phyloP scores from a whole-genome alignment of 2,797 vertebrate species.

The Myotis pilosus region DNA sequence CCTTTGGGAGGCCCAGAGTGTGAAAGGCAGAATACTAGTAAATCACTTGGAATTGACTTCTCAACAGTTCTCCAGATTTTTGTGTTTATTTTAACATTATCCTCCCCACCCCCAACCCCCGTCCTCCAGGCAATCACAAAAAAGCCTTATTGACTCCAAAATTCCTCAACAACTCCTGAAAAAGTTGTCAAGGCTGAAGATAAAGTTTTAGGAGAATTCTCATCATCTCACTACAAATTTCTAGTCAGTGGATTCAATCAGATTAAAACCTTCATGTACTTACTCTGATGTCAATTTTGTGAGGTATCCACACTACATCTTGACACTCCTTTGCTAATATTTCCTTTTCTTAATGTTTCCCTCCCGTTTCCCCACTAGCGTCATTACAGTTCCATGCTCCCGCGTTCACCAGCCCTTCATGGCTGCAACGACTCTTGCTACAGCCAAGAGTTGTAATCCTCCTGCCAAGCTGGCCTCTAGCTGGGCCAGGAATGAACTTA shows the following conservation, averaged over 20 bases:
- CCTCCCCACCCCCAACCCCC: background rate
- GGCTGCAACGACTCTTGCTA: background rate
- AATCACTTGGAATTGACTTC: background rate
- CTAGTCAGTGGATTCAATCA: background rate
- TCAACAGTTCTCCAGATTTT: background rate
- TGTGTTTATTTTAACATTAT: background rate
- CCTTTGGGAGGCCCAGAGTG: background rate
- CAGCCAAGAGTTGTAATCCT: background rate
- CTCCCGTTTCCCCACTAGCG: background rate
- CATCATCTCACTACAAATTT: background rate
- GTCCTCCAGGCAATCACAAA: background rate
- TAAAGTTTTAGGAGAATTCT: background rate
- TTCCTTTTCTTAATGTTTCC: constrained; percentile 39
- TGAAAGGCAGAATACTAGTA: background rate
- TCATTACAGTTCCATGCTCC: background rate
- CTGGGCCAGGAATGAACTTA: background rate
- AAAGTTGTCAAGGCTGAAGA: background rate
- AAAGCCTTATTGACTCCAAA: background rate
- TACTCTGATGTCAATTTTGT: background rate
- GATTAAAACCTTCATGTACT: background rate
- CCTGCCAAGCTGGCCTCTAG: background rate
- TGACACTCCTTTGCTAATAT: background rate
- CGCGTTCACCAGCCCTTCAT: background rate
- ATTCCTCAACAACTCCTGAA: background rate
- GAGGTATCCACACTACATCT: background rate